Base-by-base conservation (phyloP, 2,888 invertebrate species). In the Drosophila merina region DNA sequence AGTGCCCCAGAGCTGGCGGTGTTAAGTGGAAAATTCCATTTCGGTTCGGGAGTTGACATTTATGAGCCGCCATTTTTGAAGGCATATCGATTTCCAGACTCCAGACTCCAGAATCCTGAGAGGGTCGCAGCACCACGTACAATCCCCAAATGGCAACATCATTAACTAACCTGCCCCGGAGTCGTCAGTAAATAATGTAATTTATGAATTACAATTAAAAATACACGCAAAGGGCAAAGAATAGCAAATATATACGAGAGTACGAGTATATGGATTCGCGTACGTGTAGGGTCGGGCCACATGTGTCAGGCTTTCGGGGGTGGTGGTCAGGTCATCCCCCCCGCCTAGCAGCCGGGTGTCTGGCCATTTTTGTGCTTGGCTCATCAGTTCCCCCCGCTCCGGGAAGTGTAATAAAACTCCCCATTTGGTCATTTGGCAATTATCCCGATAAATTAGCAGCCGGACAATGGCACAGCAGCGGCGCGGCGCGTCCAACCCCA, bases 341-440 rank as follows among this genome's bases (percentile, higher is more conserved):
- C 14, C 68, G 45, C 55, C 33, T 40, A 47, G 33, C 9, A 31
- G 9, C 50, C 50, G 57, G 47, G 64, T 47, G 64, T 44, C 60
- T 50, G 66, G 60, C 68, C 52, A 64, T 77, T 79, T 77, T 75
- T 63, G 28, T 86, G 85, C 85, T 85, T 82, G 76, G 78, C 81
- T 88, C 89, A 88, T 88, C 87, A 87, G 79, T 89, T 45, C 26
- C 47, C n/a, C 25, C 10, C 68, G 30, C 68, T 45, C 44, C 38
- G 14, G 38, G 36, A 38, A 36, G 79, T 83, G 89, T 88, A 90
- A 90, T 90, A 90, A 91, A 91, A 90, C 88, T 90, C 88, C 90
- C 90, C 90, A 88, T 89, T 89, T 89, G 89, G 90, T 90, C 90
- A 90, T 90, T 91, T 90, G 88, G 90, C 90, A 91, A 90, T 90